Evolutionary conservation across 2,113 vertebrate genomes (phyloP).

Genomic region (Dipodomys stephensi): DNA sequence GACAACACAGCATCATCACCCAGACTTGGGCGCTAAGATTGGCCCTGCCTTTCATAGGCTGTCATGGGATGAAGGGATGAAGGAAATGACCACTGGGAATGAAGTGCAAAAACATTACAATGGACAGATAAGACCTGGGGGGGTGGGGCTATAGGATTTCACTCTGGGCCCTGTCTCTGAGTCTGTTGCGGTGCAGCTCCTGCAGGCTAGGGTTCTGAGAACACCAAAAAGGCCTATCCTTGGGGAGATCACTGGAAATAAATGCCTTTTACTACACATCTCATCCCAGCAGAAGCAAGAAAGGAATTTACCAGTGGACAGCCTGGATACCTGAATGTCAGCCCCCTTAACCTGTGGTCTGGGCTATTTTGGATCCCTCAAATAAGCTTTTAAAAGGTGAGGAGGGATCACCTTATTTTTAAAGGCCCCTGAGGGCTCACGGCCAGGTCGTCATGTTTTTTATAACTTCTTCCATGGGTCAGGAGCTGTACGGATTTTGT

Average conservation of each 20-base stretch:
- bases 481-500: not conserved
- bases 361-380: slow-evolving; percentile 38
- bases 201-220: not conserved
- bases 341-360: not conserved
- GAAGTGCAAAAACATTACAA: fast-evolving
- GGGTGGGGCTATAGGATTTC: fast-evolving
- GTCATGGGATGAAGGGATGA: fast-evolving
- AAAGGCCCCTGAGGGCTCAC: not conserved
- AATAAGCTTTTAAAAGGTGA: not conserved
- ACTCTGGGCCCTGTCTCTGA: fast-evolving
- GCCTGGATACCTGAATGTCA: not conserved
- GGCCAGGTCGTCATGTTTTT: slow-evolving; percentile 41
- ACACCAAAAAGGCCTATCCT: not conserved
- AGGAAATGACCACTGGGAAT: fast-evolving
- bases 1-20: not conserved
- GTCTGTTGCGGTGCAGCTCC: fast-evolving
- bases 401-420: not conserved
- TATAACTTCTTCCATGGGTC: not conserved
- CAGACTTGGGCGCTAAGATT: fast-evolving
- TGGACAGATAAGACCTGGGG: fast-evolving
- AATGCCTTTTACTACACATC: not conserved
- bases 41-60: fast-evolving
- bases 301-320: not conserved
- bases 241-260: not conserved
- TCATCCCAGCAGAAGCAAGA: not conserved